Conservation (phyloP, 2,797 vertebrate species). For the Labeo calbasu region DNA sequence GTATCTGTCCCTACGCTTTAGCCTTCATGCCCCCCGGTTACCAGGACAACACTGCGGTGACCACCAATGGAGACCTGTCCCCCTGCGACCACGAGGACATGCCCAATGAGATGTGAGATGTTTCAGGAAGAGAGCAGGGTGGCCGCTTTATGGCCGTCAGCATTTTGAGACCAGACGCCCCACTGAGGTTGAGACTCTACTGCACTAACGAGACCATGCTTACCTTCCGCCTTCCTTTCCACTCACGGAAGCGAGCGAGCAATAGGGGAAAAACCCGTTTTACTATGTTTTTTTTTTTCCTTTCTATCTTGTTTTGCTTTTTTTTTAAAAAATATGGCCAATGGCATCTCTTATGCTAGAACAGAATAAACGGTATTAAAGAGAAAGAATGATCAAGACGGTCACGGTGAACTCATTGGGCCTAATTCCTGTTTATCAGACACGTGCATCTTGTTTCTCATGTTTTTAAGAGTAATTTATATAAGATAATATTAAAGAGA, state of each 20-base stretch:
- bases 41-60: conserved; percentile 91
- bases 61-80: conserved; percentile 92
- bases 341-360: conserved; percentile 60
- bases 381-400: conserved; percentile 51
- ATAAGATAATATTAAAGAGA: conserved; percentile 82
- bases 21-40: conserved; percentile 94
- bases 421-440: conserved; percentile 64
- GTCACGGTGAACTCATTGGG: conserved; percentile 64
- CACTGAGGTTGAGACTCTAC: conserved; percentile 52
- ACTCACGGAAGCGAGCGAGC: conserved; percentile 49
- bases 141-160: conserved; percentile 32
- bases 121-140: background rate
- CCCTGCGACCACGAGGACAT: conserved; percentile 91
- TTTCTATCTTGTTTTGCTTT: conserved; percentile 65
- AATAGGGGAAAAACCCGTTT: conserved; percentile 62
- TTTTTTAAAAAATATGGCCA: conserved; percentile 78
- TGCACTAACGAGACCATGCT: conserved; percentile 73
- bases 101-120: conserved; percentile 90
- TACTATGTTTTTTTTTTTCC: conserved; percentile 63
- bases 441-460: conserved; percentile 81
- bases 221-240: conserved; percentile 76
- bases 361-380: conserved; percentile 59
- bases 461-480: conserved; percentile 95
- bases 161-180: conserved; percentile 70
- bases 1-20: conserved; percentile 91